phyloP scores from a whole-genome alignment of 2,797 vertebrate genomes.

The Poecilia velifera region DNA sequence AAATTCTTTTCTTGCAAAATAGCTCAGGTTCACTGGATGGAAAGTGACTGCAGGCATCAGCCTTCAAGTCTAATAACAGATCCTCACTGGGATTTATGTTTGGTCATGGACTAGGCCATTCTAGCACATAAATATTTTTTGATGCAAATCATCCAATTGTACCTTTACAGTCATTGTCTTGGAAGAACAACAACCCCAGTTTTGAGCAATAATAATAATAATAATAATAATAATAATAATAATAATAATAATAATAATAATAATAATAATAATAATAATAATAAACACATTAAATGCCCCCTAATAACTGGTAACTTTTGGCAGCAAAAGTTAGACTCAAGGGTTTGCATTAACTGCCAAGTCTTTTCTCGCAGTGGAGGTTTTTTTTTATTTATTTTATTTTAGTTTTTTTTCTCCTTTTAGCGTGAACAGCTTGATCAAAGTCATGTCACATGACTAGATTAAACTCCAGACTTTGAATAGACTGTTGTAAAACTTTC shows the following conservation, averaged over 20 bases:
- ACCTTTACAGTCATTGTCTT: too few species aligned
- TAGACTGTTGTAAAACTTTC: neutral
- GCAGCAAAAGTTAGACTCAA: neutral
- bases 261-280: too few species aligned
- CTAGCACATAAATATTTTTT: neutral
- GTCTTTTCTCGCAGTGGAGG: too few species aligned
- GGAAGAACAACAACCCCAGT: neutral
- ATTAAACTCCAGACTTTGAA: neutral
- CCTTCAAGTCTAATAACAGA: neutral
- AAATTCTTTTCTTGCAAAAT: neutral
- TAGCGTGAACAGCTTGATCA: neutral
- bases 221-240: too few species aligned
- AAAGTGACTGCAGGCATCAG: neutral
- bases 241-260: too few species aligned
- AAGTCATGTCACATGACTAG: neutral
- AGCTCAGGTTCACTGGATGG: neutral
- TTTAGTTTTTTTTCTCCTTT: neutral
- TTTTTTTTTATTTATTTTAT: too few species aligned
- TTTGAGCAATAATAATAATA: neutral
- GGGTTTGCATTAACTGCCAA: neutral
- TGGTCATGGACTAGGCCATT: neutral
- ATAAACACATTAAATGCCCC: neutral
- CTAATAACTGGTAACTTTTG: neutral
- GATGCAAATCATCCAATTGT: neutral
- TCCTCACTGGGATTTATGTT: neutral